Evolutionary conservation across 2,113 vertebrate species (phyloP).

Genomic region (Hippocampus guttulatus): DNA sequence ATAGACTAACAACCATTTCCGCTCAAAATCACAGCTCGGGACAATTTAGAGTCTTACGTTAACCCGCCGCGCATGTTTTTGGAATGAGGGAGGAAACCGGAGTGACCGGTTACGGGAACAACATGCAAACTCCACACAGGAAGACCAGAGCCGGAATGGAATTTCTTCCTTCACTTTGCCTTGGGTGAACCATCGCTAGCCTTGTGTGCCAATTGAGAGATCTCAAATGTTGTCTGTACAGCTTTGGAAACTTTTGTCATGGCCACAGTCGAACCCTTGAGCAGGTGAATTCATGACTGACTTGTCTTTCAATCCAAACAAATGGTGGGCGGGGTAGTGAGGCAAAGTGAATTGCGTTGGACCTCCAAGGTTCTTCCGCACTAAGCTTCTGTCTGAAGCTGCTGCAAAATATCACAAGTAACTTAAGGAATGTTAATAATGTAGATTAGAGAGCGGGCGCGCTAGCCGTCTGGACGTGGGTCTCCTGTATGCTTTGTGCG

Average conservation of each 20-base stretch:
- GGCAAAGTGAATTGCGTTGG: background rate
- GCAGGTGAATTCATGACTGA: background rate
- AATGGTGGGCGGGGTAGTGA: background rate
- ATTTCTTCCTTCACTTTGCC: too few relatives aligned
- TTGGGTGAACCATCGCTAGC: too few relatives aligned
- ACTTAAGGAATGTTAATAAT: slow-evolving; percentile 72
- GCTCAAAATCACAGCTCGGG: too few relatives aligned
- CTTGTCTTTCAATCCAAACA: background rate
- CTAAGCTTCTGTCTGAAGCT: slow-evolving; percentile 4
- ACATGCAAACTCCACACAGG: too few relatives aligned
- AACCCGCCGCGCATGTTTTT: too few relatives aligned
- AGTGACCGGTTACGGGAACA: too few relatives aligned
- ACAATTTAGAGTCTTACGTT: too few relatives aligned
- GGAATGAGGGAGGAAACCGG: too few relatives aligned
- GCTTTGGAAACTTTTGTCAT: background rate
- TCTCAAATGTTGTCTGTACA: too few relatives aligned
- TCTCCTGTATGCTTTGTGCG: slow-evolving; percentile 56
- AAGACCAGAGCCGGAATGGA: too few relatives aligned
- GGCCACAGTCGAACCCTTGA: background rate
- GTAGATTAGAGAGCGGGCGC: slow-evolving; percentile 58
- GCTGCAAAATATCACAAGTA: slow-evolving; percentile 43
- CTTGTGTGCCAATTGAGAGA: too few relatives aligned
- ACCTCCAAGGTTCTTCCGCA: background rate
- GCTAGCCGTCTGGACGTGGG: slow-evolving; percentile 33
- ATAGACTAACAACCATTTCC: too few relatives aligned